These are phyloP conservation scores for Esperia sulphurella DNA, from an alignment of 2,888 invertebrate genomes.

Conservation along the genomic window DNA sequence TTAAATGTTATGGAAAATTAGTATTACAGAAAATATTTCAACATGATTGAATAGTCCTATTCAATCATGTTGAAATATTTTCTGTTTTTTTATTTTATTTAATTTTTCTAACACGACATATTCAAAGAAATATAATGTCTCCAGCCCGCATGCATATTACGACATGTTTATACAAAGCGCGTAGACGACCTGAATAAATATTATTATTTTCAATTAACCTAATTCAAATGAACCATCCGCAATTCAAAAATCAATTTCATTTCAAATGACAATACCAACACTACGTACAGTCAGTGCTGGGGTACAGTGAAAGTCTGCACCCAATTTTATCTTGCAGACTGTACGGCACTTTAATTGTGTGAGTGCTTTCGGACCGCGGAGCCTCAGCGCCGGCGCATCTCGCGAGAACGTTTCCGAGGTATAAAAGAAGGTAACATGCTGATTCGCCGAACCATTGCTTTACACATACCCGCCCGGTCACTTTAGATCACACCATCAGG, in stretches of 20 bases:
- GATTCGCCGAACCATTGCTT: constrained; percentile 68
- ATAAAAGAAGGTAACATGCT: constrained; percentile 70
- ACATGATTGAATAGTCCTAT: no score
- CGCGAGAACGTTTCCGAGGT: constrained; percentile 72
- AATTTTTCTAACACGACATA: no score
- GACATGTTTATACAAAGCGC: no score
- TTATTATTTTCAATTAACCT: no score
- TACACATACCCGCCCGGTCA: constrained; percentile 45
- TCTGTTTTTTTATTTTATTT: no score
- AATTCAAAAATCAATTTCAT: background rate
- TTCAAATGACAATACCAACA: background rate
- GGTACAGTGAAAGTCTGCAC: constrained; percentile 50
- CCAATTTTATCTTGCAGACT: constrained; percentile 36
- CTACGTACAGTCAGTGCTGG: background rate
- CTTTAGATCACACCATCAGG: constrained; percentile 27
- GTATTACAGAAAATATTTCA: no score
- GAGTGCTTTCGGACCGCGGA: constrained; percentile 54
- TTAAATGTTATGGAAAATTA: no score
- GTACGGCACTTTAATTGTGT: constrained; percentile 26
- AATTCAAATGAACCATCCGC: background rate
- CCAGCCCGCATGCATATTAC: no score
- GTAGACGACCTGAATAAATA: no score
- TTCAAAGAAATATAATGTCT: no score
- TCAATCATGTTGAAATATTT: no score
- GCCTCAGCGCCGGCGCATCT: constrained; percentile 53